Conservation (phyloP, 2,113 vertebrate genomes). For the Crypturellus undulatus region DNA sequence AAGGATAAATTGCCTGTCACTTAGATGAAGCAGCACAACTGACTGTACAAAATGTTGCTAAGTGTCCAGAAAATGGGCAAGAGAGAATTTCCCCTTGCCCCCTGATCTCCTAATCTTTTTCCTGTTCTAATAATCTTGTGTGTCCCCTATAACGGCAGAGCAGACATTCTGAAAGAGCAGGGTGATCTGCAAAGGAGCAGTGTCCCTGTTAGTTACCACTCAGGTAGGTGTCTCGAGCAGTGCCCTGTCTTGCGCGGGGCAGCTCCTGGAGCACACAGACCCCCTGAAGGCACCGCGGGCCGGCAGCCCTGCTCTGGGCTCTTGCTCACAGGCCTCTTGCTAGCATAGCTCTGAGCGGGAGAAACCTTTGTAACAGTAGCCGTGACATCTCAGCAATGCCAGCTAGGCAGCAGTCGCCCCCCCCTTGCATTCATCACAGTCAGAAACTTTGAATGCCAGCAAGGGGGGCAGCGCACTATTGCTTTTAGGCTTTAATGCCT, state of each 20-base stretch:
- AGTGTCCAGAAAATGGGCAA: not conserved
- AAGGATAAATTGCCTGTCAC: not conserved
- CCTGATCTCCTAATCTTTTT: not conserved
- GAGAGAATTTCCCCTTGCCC: not conserved
- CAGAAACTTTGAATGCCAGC: conserved; percentile 32
- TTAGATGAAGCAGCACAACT: not conserved
- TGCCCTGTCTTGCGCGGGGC: not conserved
- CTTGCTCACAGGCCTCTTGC: not conserved
- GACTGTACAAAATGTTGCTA: not conserved
- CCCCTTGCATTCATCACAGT: not conserved
- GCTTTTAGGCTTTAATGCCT: not conserved
- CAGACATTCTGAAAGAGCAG: not conserved
- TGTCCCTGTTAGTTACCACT: not conserved
- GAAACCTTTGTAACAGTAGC: conserved; percentile 67
- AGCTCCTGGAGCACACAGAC: not conserved
- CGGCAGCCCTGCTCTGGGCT: conserved; percentile 25
- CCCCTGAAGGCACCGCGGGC: not conserved
- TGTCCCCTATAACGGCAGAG: not conserved
- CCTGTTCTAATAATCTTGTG: not conserved
- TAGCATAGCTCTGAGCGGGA: conserved; percentile 33
- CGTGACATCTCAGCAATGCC: conserved; percentile 47
- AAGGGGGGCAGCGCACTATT: not conserved
- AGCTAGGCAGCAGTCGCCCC: not conserved
- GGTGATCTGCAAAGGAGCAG: not conserved
- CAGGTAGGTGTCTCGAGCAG: not conserved